A percentile compares a stretch with the other conserved stretches of the same genome.
Conservation (phyloP, 2,888 invertebrate genomes). For the Caenorhabditis doughertyi region DNA sequence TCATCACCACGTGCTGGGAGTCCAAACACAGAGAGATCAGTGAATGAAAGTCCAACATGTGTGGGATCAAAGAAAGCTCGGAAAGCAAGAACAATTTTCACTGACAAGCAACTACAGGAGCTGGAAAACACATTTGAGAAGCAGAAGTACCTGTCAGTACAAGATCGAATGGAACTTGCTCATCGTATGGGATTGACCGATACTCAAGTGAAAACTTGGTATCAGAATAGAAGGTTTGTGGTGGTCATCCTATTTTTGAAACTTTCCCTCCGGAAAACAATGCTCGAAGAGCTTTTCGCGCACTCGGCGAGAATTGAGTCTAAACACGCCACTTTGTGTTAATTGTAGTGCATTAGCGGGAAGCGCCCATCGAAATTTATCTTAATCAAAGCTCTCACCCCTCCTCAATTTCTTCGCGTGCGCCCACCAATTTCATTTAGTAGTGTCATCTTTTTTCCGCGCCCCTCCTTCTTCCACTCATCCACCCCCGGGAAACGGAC, state of each 20-base stretch:
- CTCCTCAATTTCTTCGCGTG: slow-evolving; percentile 58
- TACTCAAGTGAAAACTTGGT: slow-evolving; percentile 99
- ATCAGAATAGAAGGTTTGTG: slow-evolving; percentile 93
- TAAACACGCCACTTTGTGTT: slow-evolving; percentile 71
- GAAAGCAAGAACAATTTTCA: slow-evolving; percentile 88
- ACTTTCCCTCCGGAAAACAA: slow-evolving; percentile 55
- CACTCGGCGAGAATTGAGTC: slow-evolving; percentile 60
- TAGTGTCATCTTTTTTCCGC: slow-evolving; percentile 64
- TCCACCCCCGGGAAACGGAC: slow-evolving; percentile 40
- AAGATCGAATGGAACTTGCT: slow-evolving; percentile 95
- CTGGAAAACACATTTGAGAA: slow-evolving; percentile 82
- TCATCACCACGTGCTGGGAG: slow-evolving; percentile 50
- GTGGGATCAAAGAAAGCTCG: slow-evolving; percentile 80
- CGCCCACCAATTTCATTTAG: slow-evolving; percentile 62
- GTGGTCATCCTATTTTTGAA: too few relatives aligned
- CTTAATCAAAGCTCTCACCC: slow-evolving; percentile 69
- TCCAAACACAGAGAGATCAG: slow-evolving; percentile 52
- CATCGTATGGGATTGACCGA: slow-evolving; percentile 93
- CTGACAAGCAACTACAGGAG: slow-evolving; percentile 88
- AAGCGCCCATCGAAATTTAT: slow-evolving; percentile 66
- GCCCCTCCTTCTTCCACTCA: slow-evolving; percentile 34
- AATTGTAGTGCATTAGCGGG: slow-evolving; percentile 70
- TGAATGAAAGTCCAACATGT: slow-evolving; percentile 65
- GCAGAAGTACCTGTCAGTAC: slow-evolving; percentile 84
- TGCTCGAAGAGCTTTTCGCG: slow-evolving; percentile 20